phyloP scores from a whole-genome alignment of 53 echinoderm and acorn worm genomes.

The Apostichopus leukothele region DNA sequence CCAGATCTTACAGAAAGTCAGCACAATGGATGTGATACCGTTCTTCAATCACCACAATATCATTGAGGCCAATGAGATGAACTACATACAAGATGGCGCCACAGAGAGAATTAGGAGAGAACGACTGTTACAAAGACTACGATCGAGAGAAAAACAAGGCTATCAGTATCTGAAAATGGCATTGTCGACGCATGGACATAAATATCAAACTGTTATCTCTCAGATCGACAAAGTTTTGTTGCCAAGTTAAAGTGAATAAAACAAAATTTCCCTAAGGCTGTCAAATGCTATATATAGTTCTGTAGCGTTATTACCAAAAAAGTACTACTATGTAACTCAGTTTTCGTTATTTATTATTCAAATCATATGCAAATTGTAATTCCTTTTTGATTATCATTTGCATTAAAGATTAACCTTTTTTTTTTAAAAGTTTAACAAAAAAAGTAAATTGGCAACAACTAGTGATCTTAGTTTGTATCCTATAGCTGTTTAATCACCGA shows the following conservation, averaged over 20 bases:
- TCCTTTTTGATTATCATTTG: not conserved
- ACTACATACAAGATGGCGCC: slow-evolving; percentile 58
- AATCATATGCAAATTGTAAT: slow-evolving; percentile 1
- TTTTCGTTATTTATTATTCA: not conserved
- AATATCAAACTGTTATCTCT: slow-evolving; percentile 56
- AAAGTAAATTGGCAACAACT: too few species aligned
- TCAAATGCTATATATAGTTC: too few species aligned
- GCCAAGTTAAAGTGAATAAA: slow-evolving; percentile 3
- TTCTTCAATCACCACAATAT: slow-evolving; percentile 35
- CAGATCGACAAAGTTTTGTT: slow-evolving; percentile 55
- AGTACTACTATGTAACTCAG: not conserved
- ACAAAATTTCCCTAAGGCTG: not conserved
- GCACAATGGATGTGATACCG: slow-evolving; percentile 56
- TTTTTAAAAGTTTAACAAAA: too few species aligned
- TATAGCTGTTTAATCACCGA: too few species aligned
- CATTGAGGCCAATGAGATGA: slow-evolving; percentile 37
- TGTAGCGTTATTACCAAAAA: not conserved
- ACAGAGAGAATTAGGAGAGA: slow-evolving; percentile 64
- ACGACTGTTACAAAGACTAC: slow-evolving; percentile 56
- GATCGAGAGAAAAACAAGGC: slow-evolving; percentile 49
- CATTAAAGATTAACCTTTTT: too few species aligned
- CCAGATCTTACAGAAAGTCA: slow-evolving; percentile 58
- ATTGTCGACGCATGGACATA: slow-evolving; percentile 53
- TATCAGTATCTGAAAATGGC: slow-evolving; percentile 64
- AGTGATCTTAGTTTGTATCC: too few species aligned